Conservation (phyloP, 2,888 invertebrate species). For the Leptopilina syphax region DNA sequence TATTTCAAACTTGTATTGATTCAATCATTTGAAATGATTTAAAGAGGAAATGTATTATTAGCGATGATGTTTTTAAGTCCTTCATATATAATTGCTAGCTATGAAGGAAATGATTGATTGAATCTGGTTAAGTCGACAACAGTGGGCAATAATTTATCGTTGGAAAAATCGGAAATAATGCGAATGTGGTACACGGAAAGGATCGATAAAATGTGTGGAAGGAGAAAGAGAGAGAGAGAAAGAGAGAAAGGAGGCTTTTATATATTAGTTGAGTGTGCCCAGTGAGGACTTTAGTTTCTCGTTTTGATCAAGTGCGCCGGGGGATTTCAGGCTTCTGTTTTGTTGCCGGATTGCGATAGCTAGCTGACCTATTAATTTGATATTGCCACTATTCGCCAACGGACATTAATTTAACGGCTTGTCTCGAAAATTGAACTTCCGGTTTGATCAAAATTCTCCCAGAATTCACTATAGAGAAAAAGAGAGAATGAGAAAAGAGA, state of each 20-base stretch:
- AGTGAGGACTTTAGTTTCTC: conserved; percentile 59
- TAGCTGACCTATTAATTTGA: conserved; percentile 11
- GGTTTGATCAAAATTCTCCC: neutral
- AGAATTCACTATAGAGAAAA: neutral
- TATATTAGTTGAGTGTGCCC: conserved; percentile 43
- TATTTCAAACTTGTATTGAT: neutral
- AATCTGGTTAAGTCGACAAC: conserved; percentile 4
- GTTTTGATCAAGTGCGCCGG: conserved; percentile 55
- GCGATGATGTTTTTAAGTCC: neutral
- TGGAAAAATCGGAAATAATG: conserved; percentile 16
- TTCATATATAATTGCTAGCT: conserved; percentile 3
- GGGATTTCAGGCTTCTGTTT: conserved; percentile 46
- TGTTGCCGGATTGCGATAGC: conserved; percentile 44
- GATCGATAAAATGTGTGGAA: neutral
- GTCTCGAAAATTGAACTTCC: conserved; percentile 10
- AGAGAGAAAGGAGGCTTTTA: neutral
- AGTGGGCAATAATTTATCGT: conserved; percentile 19
- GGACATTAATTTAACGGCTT: conserved; percentile 20
- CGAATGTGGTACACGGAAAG: neutral
- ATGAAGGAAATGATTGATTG: neutral
- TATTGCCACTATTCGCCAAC: neutral
- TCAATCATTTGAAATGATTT: neutral
- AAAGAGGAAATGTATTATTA: neutral
- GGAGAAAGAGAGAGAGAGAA: too few relatives aligned
- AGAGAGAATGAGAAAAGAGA: neutral